Base-by-base conservation (phyloP, 2,113 vertebrate genomes). In the Tichodroma muraria region DNA sequence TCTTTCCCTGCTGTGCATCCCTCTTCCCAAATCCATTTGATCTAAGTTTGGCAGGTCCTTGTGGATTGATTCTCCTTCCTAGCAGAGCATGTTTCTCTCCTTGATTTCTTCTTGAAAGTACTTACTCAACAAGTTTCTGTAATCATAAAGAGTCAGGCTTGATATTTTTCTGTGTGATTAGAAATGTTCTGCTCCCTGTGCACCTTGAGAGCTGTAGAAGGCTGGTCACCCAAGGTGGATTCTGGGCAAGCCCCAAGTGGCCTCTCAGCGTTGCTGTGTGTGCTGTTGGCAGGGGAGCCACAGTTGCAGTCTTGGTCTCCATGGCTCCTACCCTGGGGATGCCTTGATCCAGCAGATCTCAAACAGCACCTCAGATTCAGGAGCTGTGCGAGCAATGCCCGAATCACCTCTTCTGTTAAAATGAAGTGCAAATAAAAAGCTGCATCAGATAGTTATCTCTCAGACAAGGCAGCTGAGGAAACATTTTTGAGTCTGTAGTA, bases 291-390 rank as follows among this genome's bases (percentile, higher is more conserved):
- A 53, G 49, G 8, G 23, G 11, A 72, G 49, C 38, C 1, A 0
- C 61, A 18, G 52, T 0, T 11, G 24, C 42, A 53, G 33, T 50
- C 31, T 31, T 28, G 19, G 3, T 53, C 27, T 44, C 7, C 8
- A 3, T 5, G 2, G 56, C 20, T 20, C 15, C 53, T 31, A 3
- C 28, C 25, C 13, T 0, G 1, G 63, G 30, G 18, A 3, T n/a
- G 15, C 49, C 24, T 60, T 47, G 13, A 13, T 59, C 47, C 53
- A n/a, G 42, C 52, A 35, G 11, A 47, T 33, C 54, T 54, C 27
- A 37, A 54, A 37, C 37, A 60, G 60, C n/a, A 69, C 18, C 40
- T 82, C 7, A 1, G 15, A 21, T 57, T 65, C 40, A 33, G 53
- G 49, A 56, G 10, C 33, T 66, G 33, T 30, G n/a, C 6, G 4